These are phyloP conservation scores for Myotis brandtii DNA, from an alignment of 2,113 vertebrate species.

Conservation along the genomic window DNA sequence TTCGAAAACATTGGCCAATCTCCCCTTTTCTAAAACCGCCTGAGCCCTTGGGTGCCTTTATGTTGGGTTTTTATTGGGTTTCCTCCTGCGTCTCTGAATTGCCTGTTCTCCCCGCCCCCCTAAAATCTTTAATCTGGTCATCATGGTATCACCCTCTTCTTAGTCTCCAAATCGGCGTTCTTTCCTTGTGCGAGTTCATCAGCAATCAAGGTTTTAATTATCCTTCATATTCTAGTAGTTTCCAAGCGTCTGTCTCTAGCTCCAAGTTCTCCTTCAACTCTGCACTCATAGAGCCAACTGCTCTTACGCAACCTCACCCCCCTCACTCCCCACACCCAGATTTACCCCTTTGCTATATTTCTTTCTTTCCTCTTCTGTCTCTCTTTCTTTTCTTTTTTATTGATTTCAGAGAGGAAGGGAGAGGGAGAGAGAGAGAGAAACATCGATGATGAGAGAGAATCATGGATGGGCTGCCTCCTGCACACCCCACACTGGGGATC, in stretches of 20 bases:
- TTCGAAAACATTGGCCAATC: background rate
- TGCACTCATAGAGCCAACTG: background rate
- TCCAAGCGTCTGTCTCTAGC: background rate
- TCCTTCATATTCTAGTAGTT: background rate
- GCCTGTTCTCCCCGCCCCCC: background rate
- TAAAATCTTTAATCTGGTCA: background rate
- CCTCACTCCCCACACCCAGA: background rate
- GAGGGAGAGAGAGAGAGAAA: too few species aligned
- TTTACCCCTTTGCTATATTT: background rate
- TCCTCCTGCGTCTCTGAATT: background rate
- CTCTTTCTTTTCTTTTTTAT: too few species aligned
- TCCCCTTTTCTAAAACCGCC: background rate
- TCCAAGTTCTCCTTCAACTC: background rate
- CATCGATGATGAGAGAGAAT: too few species aligned
- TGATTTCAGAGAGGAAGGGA: background rate
- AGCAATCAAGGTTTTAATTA: background rate
- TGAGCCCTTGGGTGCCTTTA: background rate
- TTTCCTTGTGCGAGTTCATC: background rate
- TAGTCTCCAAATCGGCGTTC: background rate
- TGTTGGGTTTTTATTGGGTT: constrained; percentile 9
- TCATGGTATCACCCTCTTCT: background rate
- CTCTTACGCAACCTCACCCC: too few species aligned
- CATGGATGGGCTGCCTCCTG: too few species aligned
- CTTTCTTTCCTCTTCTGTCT: background rate
- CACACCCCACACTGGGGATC: too few species aligned